Conservation (phyloP, 2,113 vertebrate species). For the Hydrolagus affinis region DNA sequence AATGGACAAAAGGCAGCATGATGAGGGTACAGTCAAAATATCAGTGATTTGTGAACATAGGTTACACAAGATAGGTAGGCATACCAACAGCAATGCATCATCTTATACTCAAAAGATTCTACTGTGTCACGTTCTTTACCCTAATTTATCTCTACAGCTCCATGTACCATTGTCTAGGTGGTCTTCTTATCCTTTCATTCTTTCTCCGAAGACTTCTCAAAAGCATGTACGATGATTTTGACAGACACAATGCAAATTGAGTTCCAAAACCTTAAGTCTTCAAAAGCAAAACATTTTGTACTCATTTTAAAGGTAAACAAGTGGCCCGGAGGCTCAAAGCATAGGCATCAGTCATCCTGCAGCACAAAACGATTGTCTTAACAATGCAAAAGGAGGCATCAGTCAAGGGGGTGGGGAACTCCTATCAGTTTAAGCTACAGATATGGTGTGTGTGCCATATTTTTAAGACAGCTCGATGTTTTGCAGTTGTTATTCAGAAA, state of each 20-base stretch:
- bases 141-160: background rate
- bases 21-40: constrained; percentile 6
- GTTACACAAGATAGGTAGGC: background rate
- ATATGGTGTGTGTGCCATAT: background rate
- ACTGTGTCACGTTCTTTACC: background rate
- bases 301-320: constrained; percentile 7
- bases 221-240: background rate
- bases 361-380: constrained; percentile 7
- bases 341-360: background rate
- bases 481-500: background rate
- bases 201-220: background rate
- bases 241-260: background rate
- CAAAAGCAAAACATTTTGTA: constrained; percentile 10
- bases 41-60: constrained; percentile 7
- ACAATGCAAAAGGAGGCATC: background rate
- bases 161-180: background rate
- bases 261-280: background rate
- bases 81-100: constrained; percentile 18
- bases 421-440: background rate
- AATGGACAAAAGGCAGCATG: background rate
- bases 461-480: constrained; percentile 15
- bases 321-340: background rate
- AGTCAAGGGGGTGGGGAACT: background rate
- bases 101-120: background rate
- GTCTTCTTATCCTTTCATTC: background rate